Percentiles rank a stretch among this genome's conserved stretches.
phyloP scores from a whole-genome alignment of 2,797 vertebrate species.

The Psittacula derbiana region DNA sequence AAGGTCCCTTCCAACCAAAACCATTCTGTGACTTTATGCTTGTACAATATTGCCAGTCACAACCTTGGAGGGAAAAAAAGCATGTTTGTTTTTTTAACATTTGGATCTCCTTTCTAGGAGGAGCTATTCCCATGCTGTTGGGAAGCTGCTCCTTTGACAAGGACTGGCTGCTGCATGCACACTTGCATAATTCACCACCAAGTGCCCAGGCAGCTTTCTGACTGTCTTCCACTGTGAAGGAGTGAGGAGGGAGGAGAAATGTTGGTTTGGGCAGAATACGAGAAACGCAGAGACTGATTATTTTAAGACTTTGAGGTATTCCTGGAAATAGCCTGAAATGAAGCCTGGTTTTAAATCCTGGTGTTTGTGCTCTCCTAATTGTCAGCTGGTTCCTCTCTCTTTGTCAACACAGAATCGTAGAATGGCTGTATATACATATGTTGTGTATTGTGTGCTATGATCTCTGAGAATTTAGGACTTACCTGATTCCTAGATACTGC shows the following conservation, averaged over 20 bases:
- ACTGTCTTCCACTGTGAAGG: not conserved
- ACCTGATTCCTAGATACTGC: fast-evolving
- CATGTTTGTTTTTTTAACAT: not conserved
- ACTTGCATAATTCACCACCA: fast-evolving
- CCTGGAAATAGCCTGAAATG: not conserved
- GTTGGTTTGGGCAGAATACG: not conserved
- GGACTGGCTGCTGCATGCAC: not conserved
- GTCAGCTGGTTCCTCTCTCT: not conserved
- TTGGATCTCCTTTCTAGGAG: not conserved
- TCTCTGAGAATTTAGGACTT: not conserved
- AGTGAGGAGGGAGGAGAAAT: not conserved
- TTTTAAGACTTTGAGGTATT: not conserved
- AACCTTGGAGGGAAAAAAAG: not conserved
- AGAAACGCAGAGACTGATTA: not conserved
- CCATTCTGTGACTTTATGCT: not conserved
- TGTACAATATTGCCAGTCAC: not conserved
- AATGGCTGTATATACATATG: not conserved
- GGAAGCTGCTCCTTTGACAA: not conserved
- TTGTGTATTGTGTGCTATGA: not conserved
- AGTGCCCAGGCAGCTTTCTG: not conserved
- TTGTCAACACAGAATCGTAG: not conserved
- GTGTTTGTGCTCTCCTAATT: not conserved
- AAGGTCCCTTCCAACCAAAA: not conserved
- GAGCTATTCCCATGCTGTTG: not conserved
- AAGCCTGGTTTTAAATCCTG: not conserved